Evolutionary conservation across 1,140 invertebrate species (phyloP).

Genomic region (Papilio polyxenes): DNA sequence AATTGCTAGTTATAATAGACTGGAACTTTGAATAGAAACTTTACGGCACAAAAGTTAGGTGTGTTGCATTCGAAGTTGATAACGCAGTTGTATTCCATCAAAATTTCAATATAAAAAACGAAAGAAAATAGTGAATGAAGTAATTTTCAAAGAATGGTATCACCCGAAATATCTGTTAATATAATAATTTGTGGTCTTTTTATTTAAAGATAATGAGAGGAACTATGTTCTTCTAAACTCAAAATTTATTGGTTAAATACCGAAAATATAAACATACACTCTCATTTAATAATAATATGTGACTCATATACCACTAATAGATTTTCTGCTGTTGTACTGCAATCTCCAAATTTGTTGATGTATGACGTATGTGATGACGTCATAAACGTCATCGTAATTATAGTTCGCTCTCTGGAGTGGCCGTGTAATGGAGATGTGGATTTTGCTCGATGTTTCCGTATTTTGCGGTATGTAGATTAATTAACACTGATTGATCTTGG

Average conservation of each 20-base stretch:
- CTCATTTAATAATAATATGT: neutral
- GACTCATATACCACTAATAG: neutral
- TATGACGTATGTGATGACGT: conserved; percentile 3
- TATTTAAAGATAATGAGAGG: too few species aligned
- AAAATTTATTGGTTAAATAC: neutral
- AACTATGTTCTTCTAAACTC: too few species aligned
- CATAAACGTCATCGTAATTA: neutral
- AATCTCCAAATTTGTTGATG: neutral
- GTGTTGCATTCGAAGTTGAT: neutral
- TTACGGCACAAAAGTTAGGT: neutral
- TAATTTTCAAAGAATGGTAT: too few species aligned
- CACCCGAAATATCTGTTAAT: too few species aligned
- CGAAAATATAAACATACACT: neutral
- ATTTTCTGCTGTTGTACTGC: neutral
- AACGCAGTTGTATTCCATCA: neutral
- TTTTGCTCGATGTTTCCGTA: neutral
- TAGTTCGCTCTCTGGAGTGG: neutral
- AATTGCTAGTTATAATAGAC: neutral
- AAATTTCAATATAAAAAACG: too few species aligned
- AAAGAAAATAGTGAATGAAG: too few species aligned
- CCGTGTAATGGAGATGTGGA: neutral
- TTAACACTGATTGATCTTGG: neutral
- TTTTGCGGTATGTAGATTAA: neutral
- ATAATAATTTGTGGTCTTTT: too few species aligned
- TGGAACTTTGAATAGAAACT: neutral